Percentiles rank a stretch among this genome's conserved stretches.
Conservation (phyloP, 2,888 invertebrate species). For the Archips crataeganus region DNA sequence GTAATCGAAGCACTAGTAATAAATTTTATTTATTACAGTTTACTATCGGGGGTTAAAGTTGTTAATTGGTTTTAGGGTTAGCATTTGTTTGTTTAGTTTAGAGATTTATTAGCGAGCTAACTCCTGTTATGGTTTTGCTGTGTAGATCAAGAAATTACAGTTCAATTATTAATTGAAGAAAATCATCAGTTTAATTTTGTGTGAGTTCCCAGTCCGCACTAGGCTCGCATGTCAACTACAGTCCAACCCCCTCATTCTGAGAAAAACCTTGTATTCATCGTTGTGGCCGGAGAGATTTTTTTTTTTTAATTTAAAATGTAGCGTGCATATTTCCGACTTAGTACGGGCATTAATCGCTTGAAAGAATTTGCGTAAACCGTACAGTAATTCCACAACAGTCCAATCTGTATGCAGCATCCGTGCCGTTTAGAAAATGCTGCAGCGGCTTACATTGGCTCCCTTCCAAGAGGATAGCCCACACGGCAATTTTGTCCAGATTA, state of each 20-base stretch:
- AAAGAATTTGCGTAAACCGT: constrained; percentile 26
- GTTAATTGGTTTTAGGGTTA: constrained; percentile 14
- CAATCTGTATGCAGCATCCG: constrained; percentile 38
- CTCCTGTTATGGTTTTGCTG: neutral
- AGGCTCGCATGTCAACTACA: too few relatives aligned
- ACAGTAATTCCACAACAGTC: constrained; percentile 18
- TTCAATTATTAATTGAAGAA: too few relatives aligned
- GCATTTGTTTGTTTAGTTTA: neutral
- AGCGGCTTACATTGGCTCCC: constrained; percentile 60
- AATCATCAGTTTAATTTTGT: too few relatives aligned
- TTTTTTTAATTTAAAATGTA: too few relatives aligned
- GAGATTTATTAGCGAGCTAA: neutral
- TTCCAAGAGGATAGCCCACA: constrained; percentile 63
- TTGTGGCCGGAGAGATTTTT: too few relatives aligned
- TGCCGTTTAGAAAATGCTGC: constrained; percentile 41
- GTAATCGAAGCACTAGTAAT: constrained; percentile 40
- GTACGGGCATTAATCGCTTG: constrained; percentile 16
- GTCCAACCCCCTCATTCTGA: too few relatives aligned
- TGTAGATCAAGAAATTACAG: too few relatives aligned
- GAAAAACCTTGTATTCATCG: too few relatives aligned
- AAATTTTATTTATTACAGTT: constrained; percentile 31
- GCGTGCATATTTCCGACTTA: too few relatives aligned
- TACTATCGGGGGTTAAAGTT: constrained; percentile 25
- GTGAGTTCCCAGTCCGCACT: too few relatives aligned
- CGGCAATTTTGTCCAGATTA: constrained; percentile 70